A percentile compares a stretch with the other conserved stretches of the same genome.
phyloP scores from a whole-genome alignment of 2,888 invertebrate genomes.

The Idaea biselata region DNA sequence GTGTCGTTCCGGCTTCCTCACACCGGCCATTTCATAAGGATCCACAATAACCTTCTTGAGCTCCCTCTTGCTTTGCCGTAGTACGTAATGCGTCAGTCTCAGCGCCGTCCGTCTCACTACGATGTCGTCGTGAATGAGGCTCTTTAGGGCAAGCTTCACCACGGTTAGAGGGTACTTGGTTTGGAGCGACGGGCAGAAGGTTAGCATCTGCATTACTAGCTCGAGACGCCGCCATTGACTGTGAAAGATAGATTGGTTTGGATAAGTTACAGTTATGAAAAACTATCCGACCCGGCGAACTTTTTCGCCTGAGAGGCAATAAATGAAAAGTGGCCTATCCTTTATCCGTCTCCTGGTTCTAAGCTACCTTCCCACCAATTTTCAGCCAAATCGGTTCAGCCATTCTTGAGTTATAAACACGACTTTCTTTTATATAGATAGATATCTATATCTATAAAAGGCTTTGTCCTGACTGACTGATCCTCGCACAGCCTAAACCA shows the following conservation, averaged over 20 bases:
- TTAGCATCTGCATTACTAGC: conserved; percentile 87
- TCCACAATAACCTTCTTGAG: conserved; percentile 82
- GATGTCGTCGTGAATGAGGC: conserved; percentile 88
- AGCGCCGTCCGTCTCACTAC: conserved; percentile 87
- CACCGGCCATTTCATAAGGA: conserved; percentile 70
- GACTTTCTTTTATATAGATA: too few relatives aligned
- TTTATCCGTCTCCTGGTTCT: too few relatives aligned
- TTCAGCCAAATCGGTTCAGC: too few relatives aligned
- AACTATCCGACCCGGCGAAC: too few relatives aligned
- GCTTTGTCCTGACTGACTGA: too few relatives aligned
- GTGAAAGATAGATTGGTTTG: not conserved
- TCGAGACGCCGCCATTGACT: conserved; percentile 92
- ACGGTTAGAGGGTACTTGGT: conserved; percentile 82
- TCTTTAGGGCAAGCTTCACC: conserved; percentile 83
- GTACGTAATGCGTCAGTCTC: conserved; percentile 80
- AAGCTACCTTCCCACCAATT: too few relatives aligned
- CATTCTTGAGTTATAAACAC: too few relatives aligned
- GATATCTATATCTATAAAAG: too few relatives aligned
- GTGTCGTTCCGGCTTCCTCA: conserved; percentile 46
- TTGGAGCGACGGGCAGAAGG: conserved; percentile 86
- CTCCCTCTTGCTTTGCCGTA: conserved; percentile 86
- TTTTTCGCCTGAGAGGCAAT: too few relatives aligned
- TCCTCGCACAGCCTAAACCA: too few relatives aligned
- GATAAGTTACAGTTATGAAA: too few relatives aligned
- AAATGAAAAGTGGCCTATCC: too few relatives aligned